These are phyloP conservation scores for Hippolais icterina DNA, from an alignment of 2,113 vertebrate species.

Conservation along the genomic window DNA sequence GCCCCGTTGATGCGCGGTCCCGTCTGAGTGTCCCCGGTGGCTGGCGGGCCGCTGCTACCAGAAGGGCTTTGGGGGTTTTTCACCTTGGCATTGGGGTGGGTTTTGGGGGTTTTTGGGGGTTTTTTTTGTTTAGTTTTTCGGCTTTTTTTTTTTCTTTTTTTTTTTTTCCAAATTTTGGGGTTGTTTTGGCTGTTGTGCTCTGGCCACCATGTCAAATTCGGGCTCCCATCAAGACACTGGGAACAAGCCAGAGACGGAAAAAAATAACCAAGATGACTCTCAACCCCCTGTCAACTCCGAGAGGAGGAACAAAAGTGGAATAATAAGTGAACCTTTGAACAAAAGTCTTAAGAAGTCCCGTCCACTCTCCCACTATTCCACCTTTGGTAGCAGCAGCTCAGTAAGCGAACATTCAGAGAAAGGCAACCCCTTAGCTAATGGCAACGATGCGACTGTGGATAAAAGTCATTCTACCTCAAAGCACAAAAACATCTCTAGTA, in stretches of 20 bases:
- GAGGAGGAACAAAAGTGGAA: constrained; percentile 94
- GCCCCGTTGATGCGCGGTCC: not conserved
- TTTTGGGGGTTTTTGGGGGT: not conserved
- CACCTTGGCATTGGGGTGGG: not conserved
- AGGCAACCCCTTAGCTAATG: constrained; percentile 74
- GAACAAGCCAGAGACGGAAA: constrained; percentile 85
- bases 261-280: constrained; percentile 78
- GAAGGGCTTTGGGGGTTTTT: constrained; percentile 10
- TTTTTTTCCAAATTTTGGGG: not conserved
- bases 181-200: not conserved
- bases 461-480: constrained; percentile 89
- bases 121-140: not conserved
- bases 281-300: constrained; percentile 80
- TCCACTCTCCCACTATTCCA: constrained; percentile 92
- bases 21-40: not conserved
- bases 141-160: not conserved
- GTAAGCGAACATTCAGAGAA: constrained; percentile 87
- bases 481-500: constrained; percentile 82
- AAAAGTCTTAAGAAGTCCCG: constrained; percentile 97
- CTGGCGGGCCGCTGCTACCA: constrained; percentile 13
- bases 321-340: constrained; percentile 96
- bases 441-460: constrained; percentile 76
- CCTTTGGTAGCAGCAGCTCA: constrained; percentile 84
- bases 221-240: constrained; percentile 83
- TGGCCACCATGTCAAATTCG: constrained; percentile 87